These are phyloP conservation scores for Opisthograptis luteolata DNA, from an alignment of 2,888 invertebrate species.

Conservation along the genomic window DNA sequence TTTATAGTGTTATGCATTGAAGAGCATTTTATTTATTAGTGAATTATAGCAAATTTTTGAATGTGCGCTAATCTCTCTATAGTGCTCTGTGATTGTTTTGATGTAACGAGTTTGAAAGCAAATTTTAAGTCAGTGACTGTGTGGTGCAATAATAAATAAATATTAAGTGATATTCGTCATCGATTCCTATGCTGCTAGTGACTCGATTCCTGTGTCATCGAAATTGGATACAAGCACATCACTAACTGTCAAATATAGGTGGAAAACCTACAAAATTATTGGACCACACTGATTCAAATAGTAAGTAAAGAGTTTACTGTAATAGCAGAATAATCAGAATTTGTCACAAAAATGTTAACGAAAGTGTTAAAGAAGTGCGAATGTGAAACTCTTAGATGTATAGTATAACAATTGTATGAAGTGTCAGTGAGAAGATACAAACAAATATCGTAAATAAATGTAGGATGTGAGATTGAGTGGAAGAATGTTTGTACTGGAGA, in stretches of 20 bases:
- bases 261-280: slow-evolving; percentile 76
- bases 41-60: slow-evolving; percentile 80
- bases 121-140: slow-evolving; percentile 69
- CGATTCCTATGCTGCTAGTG: slow-evolving; percentile 62
- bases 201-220: slow-evolving; percentile 67
- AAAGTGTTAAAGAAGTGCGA: slow-evolving; percentile 15
- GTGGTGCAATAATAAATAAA: slow-evolving; percentile 62
- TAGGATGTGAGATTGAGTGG: slow-evolving; percentile 51
- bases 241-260: slow-evolving; percentile 75
- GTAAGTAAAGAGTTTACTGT: slow-evolving; percentile 64
- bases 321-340: too few species aligned
- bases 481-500: slow-evolving; percentile 67
- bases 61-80: slow-evolving; percentile 70
- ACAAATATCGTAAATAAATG: slow-evolving; percentile 46
- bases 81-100: slow-evolving; percentile 80
- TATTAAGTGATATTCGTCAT: slow-evolving; percentile 62
- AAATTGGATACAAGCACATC: slow-evolving; percentile 66
- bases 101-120: slow-evolving; percentile 64
- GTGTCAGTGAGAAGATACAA: slow-evolving; percentile 19
- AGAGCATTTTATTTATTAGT: slow-evolving; percentile 81
- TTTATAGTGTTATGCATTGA: slow-evolving; percentile 77
- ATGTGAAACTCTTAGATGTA: background rate
- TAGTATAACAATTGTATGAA: slow-evolving; percentile 9
- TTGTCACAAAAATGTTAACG: background rate
- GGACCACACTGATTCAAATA: slow-evolving; percentile 81